Conservation (phyloP, 2,113 vertebrate species). For the Psittacara wagleri region DNA sequence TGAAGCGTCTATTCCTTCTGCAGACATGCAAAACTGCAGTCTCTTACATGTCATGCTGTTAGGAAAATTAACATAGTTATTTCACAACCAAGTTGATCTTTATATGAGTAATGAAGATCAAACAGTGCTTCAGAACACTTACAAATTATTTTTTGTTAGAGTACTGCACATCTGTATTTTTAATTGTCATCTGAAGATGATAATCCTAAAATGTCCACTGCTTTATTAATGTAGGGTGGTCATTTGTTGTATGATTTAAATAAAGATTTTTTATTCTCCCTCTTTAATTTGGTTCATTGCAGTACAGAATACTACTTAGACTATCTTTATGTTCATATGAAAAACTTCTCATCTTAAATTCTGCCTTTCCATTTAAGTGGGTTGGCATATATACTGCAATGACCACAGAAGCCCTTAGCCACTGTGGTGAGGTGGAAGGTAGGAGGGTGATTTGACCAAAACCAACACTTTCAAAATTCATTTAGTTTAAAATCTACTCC, state of each 20-base stretch:
- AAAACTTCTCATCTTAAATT: neutral
- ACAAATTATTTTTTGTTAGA: neutral
- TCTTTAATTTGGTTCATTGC: neutral
- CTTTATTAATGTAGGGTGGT: neutral
- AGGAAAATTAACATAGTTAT: neutral
- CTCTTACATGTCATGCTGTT: neutral
- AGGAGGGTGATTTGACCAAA: neutral
- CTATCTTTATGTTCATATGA: neutral
- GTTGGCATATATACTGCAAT: neutral
- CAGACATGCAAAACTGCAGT: neutral
- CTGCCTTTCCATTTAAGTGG: neutral
- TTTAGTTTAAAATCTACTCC: neutral
- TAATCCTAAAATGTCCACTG: neutral
- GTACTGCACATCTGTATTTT: neutral
- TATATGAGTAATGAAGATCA: fast-evolving
- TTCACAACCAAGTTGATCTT: neutral
- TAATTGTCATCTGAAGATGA: neutral
- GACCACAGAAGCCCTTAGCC: neutral
- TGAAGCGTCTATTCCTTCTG: neutral
- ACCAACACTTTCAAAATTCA: neutral
- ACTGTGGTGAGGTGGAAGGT: neutral
- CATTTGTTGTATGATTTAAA: neutral
- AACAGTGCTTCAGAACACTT: neutral
- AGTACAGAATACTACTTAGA: neutral
- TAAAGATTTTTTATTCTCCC: neutral